phyloP scores from a whole-genome alignment of 2,113 vertebrate genomes.

The Aramus guarauna region DNA sequence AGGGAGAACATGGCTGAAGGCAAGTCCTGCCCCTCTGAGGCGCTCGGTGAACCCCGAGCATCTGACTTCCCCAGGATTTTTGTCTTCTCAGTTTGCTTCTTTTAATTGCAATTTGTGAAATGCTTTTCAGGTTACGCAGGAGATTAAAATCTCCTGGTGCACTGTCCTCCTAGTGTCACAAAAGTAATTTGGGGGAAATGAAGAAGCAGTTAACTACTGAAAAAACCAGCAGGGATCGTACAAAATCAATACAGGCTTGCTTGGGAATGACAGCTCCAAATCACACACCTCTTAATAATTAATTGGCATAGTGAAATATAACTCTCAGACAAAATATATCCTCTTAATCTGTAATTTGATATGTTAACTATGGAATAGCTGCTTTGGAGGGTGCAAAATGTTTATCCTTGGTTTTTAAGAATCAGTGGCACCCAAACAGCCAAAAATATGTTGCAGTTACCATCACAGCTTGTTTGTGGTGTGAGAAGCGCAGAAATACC shows the following conservation, averaged over 20 bases:
- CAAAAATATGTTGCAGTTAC: rapidly evolving
- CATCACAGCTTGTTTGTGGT: rapidly evolving
- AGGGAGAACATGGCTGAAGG: background rate
- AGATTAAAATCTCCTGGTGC: background rate
- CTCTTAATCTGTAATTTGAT: background rate
- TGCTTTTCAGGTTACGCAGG: background rate
- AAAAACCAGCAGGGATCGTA: background rate
- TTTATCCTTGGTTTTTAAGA: background rate
- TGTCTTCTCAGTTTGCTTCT: background rate
- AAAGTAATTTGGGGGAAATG: background rate
- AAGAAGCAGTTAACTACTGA: background rate
- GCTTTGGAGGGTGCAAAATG: background rate
- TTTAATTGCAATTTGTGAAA: background rate
- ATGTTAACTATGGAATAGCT: background rate
- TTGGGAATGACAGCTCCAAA: background rate
- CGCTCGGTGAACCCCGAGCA: rapidly evolving
- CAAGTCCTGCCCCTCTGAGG: background rate
- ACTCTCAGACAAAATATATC: background rate
- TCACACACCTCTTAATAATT: background rate
- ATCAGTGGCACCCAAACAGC: background rate
- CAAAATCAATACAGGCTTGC: background rate
- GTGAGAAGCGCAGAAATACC: background rate
- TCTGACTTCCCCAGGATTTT: background rate
- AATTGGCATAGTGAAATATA: background rate
- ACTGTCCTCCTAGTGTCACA: background rate